Percentiles rank a stretch among this genome's conserved stretches.
phyloP scores from a whole-genome alignment of 2,113 vertebrate species.

The Salvelinus namaycush region DNA sequence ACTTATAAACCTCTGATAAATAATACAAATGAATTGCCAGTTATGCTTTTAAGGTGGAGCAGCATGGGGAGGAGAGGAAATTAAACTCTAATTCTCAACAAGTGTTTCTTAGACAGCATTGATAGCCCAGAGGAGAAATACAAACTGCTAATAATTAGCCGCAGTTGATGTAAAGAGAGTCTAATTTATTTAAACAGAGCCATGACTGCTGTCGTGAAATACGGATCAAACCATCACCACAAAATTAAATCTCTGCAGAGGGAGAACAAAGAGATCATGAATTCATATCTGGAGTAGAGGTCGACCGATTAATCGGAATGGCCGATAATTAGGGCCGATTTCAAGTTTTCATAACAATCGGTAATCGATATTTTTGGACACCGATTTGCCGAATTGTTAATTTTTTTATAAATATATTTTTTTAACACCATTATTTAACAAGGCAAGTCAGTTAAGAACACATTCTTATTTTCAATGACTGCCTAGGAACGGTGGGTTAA shows the following conservation, averaged over 20 bases:
- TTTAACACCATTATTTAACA: no score
- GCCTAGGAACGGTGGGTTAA: no score
- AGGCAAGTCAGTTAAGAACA: no score
- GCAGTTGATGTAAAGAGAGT: slow-evolving; percentile 35
- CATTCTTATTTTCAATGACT: no score
- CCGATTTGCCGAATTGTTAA: no score
- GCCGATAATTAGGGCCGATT: no score
- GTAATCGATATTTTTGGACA: no score
- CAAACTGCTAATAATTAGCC: slow-evolving; percentile 51
- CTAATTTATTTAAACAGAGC: slow-evolving; percentile 42
- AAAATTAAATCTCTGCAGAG: slow-evolving; percentile 12
- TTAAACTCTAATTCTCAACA: slow-evolving; percentile 54
- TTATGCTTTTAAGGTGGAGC: slow-evolving; percentile 62
- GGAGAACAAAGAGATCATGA: not conserved
- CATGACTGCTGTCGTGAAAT: slow-evolving; percentile 39
- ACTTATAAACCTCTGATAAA: slow-evolving; percentile 62
- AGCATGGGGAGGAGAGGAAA: slow-evolving; percentile 40
- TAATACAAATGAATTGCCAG: slow-evolving; percentile 63
- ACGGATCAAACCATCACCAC: slow-evolving; percentile 52
- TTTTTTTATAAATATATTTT: no score
- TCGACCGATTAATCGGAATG: no score
- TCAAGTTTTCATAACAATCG: no score
- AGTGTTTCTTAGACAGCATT: not conserved
- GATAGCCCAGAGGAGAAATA: slow-evolving; percentile 20
- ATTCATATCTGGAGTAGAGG: slow-evolving; percentile 4